A percentile compares a stretch with the other conserved stretches of the same genome.
Evolutionary conservation across 2,113 vertebrate species (phyloP).

Genomic region (Formicarius rufipectus): DNA sequence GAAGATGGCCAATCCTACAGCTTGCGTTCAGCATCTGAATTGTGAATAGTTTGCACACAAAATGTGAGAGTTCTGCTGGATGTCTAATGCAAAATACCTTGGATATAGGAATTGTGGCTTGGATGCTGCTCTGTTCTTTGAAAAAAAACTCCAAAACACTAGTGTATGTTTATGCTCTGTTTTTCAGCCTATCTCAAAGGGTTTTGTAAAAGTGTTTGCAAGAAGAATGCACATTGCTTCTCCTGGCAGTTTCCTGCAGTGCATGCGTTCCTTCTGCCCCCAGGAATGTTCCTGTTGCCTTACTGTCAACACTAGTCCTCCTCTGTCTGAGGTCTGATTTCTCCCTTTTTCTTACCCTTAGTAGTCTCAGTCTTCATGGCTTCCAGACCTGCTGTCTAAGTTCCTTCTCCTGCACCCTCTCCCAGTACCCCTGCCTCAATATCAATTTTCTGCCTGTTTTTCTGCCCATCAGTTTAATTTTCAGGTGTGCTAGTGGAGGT

Average conservation of each 20-base stretch:
- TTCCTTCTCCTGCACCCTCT: not conserved
- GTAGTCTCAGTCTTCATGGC: not conserved
- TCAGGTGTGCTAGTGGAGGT: not conserved
- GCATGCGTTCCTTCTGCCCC: fast-evolving
- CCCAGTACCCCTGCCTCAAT: not conserved
- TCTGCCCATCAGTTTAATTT: not conserved
- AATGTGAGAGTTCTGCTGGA: not conserved
- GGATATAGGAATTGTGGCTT: not conserved
- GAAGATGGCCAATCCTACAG: not conserved
- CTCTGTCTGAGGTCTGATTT: not conserved
- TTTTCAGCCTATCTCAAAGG: not conserved
- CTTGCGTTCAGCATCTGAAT: not conserved
- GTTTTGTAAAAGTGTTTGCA: not conserved
- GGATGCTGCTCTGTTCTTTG: not conserved
- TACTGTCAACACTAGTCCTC: fast-evolving
- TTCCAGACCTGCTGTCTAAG: fast-evolving
- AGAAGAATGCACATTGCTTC: not conserved
- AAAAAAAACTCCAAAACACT: not conserved
- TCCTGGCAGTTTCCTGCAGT: not conserved
- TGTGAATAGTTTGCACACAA: not conserved
- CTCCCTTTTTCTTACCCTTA: not conserved
- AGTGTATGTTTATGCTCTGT: not conserved
- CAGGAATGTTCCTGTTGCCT: not conserved
- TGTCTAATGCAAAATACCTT: not conserved
- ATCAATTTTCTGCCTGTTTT: not conserved